These are phyloP conservation scores for Andinoacara biseriatus DNA, from an alignment of 2,113 vertebrate species.

Conservation along the genomic window DNA sequence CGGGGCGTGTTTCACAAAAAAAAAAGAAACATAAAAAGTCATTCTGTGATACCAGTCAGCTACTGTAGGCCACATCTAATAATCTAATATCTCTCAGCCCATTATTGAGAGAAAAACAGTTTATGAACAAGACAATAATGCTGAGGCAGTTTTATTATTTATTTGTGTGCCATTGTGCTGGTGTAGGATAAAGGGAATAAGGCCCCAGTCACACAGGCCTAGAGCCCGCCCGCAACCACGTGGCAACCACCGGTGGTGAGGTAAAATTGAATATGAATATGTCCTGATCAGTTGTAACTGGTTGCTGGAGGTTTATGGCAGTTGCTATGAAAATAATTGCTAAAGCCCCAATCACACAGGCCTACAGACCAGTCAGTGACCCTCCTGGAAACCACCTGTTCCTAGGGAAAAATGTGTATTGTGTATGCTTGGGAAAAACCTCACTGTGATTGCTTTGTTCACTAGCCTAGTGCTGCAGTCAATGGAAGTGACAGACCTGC, in stretches of 20 bases:
- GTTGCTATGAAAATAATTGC: background rate
- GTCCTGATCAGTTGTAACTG: background rate
- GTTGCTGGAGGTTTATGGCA: background rate
- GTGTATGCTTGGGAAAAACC: too few species aligned
- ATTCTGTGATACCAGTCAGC: background rate
- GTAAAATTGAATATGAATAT: background rate
- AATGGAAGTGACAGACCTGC: background rate
- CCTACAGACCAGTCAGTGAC: background rate
- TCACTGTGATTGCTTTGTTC: background rate
- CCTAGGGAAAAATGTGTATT: rapidly evolving
- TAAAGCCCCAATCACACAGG: background rate
- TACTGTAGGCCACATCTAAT: background rate
- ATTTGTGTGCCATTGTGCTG: rapidly evolving
- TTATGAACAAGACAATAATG: background rate
- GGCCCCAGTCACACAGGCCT: background rate
- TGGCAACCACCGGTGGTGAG: background rate
- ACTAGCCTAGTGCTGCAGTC: background rate
- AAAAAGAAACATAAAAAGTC: background rate
- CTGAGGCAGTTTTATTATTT: background rate
- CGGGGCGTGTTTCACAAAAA: background rate
- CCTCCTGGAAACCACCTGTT: background rate
- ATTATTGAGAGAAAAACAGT: background rate
- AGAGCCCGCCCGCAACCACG: background rate
- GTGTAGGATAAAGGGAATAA: background rate
- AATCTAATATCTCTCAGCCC: background rate